Percentiles rank a stretch among this genome's conserved stretches.
Evolutionary conservation across 2,797 vertebrate species (phyloP).

Genomic region (Halcyon chelicuti): DNA sequence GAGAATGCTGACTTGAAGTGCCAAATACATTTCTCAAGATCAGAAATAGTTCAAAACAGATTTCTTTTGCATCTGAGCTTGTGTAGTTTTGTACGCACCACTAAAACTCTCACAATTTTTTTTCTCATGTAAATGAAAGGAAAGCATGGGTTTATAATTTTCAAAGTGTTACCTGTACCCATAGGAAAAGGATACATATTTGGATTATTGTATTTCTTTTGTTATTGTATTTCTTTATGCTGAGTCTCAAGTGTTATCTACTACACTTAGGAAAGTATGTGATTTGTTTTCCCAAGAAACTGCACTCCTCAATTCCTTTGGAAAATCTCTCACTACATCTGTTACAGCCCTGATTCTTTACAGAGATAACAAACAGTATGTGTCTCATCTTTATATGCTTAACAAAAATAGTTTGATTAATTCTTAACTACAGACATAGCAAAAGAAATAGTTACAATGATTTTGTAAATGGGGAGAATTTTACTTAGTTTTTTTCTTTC

Average conservation of each 20-base stretch:
- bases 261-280: not conserved
- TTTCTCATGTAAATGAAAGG: not conserved
- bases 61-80: not conserved
- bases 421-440: not conserved
- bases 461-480: not conserved
- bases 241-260: not conserved
- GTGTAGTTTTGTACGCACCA: not conserved
- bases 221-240: slow-evolving; percentile 12
- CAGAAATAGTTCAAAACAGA: not conserved
- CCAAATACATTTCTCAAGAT: not conserved
- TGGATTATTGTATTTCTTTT: slow-evolving; percentile 7
- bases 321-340: not conserved
- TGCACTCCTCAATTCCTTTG: not conserved
- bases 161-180: not conserved
- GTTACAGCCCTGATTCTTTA: not conserved
- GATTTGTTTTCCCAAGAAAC: slow-evolving; percentile 29
- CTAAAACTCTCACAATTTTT: not conserved
- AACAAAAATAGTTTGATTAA: slow-evolving; percentile 1
- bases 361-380: not conserved
- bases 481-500: no score
- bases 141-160: not conserved
- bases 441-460: not conserved
- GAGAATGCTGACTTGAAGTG: not conserved
- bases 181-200: not conserved
- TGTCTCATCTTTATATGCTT: not conserved